These are phyloP conservation scores for Myxocyprinus asiaticus DNA, from an alignment of 2,113 vertebrate genomes.

Conservation along the genomic window DNA sequence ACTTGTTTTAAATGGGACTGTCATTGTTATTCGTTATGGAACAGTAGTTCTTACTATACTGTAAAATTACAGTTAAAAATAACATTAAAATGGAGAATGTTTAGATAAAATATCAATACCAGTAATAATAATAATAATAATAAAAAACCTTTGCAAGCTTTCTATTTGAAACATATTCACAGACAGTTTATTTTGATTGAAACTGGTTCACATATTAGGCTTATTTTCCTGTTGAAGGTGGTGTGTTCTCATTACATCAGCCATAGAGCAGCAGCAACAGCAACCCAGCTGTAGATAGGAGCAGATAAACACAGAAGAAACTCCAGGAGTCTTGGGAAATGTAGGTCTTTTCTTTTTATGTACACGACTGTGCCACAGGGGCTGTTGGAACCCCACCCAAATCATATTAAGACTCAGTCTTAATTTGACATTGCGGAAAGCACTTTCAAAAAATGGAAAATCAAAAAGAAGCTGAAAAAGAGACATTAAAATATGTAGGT, in stretches of 20 bases:
- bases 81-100: not conserved
- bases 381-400: conserved; percentile 1
- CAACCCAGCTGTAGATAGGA: conserved; percentile 88
- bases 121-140: not conserved
- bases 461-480: conserved; percentile 36
- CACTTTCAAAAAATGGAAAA: conserved; percentile 35
- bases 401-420: conserved; percentile 57
- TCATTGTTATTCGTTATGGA: too few relatives aligned
- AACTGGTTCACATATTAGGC: conserved; percentile 94
- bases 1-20: too few relatives aligned
- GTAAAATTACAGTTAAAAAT: too few relatives aligned
- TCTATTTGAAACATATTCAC: conserved; percentile 82
- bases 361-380: conserved; percentile 45
- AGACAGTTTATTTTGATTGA: conserved; percentile 97
- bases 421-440: conserved; percentile 50
- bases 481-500: conserved; percentile 34
- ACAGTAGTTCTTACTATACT: too few relatives aligned
- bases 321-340: conserved; percentile 63
- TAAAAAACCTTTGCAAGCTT: conserved; percentile 55
- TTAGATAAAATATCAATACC: not conserved
- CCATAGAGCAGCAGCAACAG: conserved; percentile 93
- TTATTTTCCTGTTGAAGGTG: conserved; percentile 74
- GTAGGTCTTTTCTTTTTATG: conserved; percentile 53
- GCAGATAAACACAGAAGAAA: conserved; percentile 80
- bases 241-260: conserved; percentile 85